Evolutionary conservation across 2,888 invertebrate species (phyloP).

Genomic region (Disparrhopalites patrizii): DNA sequence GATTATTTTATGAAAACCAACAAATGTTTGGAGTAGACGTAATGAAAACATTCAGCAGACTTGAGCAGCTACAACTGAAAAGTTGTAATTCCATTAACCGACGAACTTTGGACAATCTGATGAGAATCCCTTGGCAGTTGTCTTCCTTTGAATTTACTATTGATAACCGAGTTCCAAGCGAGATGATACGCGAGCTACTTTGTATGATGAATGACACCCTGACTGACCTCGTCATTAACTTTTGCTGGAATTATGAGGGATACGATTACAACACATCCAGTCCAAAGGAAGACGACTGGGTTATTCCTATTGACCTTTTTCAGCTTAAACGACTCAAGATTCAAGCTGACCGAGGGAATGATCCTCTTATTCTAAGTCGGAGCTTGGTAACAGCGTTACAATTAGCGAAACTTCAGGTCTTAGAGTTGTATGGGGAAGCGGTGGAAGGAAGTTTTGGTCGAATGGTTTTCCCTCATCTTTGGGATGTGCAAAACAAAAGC

Average conservation of each 20-base stretch:
- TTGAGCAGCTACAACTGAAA: neutral
- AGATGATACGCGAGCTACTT: neutral
- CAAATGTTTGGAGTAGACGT: constrained; percentile 4
- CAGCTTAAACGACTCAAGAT: neutral
- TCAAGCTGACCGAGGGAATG: neutral
- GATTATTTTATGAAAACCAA: neutral
- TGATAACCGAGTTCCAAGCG: constrained; percentile 6
- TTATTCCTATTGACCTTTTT: neutral
- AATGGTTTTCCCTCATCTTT: constrained; percentile 3
- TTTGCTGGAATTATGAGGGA: constrained; percentile 6
- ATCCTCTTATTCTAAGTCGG: neutral
- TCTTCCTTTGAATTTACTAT: neutral
- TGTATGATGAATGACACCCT: neutral
- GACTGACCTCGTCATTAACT: neutral
- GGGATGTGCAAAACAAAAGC: constrained; percentile 9
- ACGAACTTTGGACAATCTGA: neutral
- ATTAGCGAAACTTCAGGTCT: neutral
- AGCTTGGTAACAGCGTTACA: neutral
- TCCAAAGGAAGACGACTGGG: constrained; percentile 1
- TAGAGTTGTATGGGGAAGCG: neutral
- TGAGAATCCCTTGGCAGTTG: constrained; percentile 8
- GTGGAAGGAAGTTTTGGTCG: neutral
- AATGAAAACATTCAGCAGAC: neutral
- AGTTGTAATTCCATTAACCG: constrained; percentile 5
- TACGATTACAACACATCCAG: neutral